Percentiles rank a stretch among this genome's conserved stretches.
Evolutionary conservation across 1,140 invertebrate species (phyloP).

Genomic region (Euwallacea similis): DNA sequence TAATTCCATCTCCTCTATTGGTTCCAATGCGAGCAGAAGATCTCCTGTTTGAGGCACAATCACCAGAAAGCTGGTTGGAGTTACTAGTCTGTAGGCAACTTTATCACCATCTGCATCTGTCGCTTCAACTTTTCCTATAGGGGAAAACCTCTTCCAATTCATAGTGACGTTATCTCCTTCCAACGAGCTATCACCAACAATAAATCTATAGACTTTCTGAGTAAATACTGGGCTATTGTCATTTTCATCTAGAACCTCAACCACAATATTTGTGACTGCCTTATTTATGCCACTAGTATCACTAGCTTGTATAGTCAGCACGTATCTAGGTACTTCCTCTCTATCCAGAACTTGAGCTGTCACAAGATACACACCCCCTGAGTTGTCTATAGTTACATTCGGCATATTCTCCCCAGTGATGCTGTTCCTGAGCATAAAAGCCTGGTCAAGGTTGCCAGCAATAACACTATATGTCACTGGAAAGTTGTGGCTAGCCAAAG

Average conservation of each 20-base stretch:
- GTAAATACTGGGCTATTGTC: constrained; percentile 87
- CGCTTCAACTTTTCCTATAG: constrained; percentile 79
- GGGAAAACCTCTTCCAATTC: constrained; percentile 73
- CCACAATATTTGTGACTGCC: constrained; percentile 69
- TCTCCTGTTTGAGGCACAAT: constrained; percentile 92
- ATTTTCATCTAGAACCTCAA: constrained; percentile 82
- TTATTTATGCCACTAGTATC: constrained; percentile 74
- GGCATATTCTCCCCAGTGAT: constrained; percentile 57
- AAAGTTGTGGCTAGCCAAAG: constrained; percentile 58
- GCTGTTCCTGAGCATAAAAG: constrained; percentile 71
- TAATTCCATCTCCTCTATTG: constrained; percentile 65
- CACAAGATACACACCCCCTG: constrained; percentile 67
- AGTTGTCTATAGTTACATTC: constrained; percentile 63
- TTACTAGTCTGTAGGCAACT: constrained; percentile 78
- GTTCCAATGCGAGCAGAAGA: constrained; percentile 76
- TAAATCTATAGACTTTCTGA: constrained; percentile 75
- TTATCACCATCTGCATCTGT: constrained; percentile 85
- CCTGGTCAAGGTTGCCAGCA: constrained; percentile 68
- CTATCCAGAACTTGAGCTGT: constrained; percentile 73
- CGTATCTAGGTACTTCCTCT: constrained; percentile 69
- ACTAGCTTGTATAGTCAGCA: constrained; percentile 72
- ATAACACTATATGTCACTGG: constrained; percentile 78
- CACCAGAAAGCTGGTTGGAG: constrained; percentile 76
- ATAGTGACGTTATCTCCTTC: constrained; percentile 59
- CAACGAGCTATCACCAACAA: constrained; percentile 61